Evolutionary conservation across 2,113 vertebrate genomes (phyloP).

Genomic region (Gymnogyps californianus): DNA sequence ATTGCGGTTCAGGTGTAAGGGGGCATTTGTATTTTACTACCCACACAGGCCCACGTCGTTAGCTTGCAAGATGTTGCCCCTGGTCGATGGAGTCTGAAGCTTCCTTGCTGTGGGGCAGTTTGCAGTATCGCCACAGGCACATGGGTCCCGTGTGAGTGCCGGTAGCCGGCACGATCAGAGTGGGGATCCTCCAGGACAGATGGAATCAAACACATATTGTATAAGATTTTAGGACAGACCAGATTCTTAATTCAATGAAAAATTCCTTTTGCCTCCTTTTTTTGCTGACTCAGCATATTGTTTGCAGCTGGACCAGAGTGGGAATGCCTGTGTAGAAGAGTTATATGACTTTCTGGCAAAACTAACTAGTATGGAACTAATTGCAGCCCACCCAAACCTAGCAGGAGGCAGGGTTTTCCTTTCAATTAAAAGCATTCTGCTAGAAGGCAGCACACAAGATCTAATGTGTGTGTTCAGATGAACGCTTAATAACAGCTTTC

Average conservation of each 20-base stretch:
- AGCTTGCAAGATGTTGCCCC: background rate
- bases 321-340: constrained; percentile 22
- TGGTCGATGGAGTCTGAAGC: background rate
- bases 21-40: background rate
- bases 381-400: constrained; percentile 66
- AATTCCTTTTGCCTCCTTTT: background rate
- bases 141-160: accelerated
- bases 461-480: background rate
- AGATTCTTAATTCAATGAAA: constrained; percentile 33
- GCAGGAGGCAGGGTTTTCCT: constrained; percentile 40
- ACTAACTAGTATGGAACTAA: constrained; percentile 54
- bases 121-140: accelerated
- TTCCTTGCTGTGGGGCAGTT: background rate
- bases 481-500: background rate
- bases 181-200: background rate
- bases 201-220: constrained; percentile 3
- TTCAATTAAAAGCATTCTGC: constrained; percentile 56
- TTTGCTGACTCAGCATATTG: constrained; percentile 48
- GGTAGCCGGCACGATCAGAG: background rate
- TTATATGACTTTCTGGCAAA: constrained; percentile 57
- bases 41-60: accelerated
- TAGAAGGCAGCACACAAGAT: constrained; percentile 26
- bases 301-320: constrained; percentile 21
- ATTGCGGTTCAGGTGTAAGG: background rate
- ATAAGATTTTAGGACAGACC: constrained; percentile 16